phyloP scores from a whole-genome alignment of 2,113 vertebrate genomes.

The Barbus barbus region DNA sequence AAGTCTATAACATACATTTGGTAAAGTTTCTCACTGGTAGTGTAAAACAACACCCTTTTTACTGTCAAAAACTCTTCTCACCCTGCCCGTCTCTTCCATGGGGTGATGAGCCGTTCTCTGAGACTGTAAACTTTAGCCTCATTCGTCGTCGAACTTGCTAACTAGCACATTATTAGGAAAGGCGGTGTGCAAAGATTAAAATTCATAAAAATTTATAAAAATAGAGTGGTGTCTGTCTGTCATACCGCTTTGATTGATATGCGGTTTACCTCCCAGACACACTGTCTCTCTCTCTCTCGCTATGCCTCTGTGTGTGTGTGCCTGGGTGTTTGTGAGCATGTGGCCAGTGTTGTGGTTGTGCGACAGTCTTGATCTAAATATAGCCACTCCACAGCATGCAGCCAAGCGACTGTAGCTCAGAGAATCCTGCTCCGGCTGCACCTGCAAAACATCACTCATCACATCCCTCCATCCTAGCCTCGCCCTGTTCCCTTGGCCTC shows the following conservation, averaged over 20 bases:
- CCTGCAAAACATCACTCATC: constrained; percentile 41
- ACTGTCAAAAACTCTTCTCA: too few species aligned
- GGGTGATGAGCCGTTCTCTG: too few species aligned
- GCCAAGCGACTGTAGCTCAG: constrained; percentile 52
- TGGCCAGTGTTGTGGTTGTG: constrained; percentile 38
- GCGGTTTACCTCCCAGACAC: not conserved
- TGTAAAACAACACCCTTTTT: too few species aligned
- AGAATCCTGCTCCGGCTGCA: constrained; percentile 50
- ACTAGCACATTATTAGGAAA: too few species aligned
- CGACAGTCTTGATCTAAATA: constrained; percentile 71
- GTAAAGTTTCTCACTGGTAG: too few species aligned
- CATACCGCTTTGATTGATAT: constrained; percentile 25
- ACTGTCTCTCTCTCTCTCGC: not conserved
- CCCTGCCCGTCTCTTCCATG: too few species aligned
- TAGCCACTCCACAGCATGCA: constrained; percentile 65
- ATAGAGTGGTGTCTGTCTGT: constrained; percentile 11
- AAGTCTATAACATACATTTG: too few species aligned
- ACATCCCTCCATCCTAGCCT: not conserved
- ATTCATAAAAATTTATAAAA: too few species aligned
- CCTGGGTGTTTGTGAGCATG: not conserved
- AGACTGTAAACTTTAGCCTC: too few species aligned
- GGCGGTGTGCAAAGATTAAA: too few species aligned
- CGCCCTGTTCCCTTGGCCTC: constrained; percentile 42
- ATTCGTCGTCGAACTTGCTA: too few species aligned
- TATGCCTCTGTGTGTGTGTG: not conserved